Evolutionary conservation across 2,888 invertebrate species (phyloP), one percentile per base, ranked within the genome.

Genomic region (Nomada fucata): DNA sequence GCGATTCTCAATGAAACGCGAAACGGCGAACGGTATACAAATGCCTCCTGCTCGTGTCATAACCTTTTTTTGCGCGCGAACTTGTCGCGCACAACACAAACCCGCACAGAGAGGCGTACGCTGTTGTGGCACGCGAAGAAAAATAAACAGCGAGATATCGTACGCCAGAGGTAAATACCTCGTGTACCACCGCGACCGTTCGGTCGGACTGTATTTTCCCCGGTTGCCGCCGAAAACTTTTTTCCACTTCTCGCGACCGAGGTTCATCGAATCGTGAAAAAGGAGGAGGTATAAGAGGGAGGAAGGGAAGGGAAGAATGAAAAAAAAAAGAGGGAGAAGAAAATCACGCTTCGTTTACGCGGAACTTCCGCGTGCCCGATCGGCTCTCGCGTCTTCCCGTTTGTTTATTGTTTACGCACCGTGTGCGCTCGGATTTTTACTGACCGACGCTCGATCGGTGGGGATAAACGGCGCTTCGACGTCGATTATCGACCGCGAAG

Each of bases 401-500:
- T 71, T 80, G 67, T 82, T 82, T 82, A 80, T 74, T 82, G 71
- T 82, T 82, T 82, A 82, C 75, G 20, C 52, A 47, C 18, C 18
- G 42, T 20, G 50, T 36, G 36, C 7, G 36, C 36, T 7, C 36
- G 36, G 47, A 80, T 79, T 82, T 82, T 80, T 80, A 80, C n/a
- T 42, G 36, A 53, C 15, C 29, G 10, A 47, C 13, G 0, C 36
- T 36, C 36, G 36, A 36, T 47, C 2, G 13, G 29, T 15, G 5
- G 5, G 15, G 23, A 29, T 9, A 29, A 63, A 50, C 13, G 26
- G 20, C 18, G 26, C 26, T 67, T 79, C 52, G 2, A 23, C 13
- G 13, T 20, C 2, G 13, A 68, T 68, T 23, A 55, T 15, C n/a
- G 10, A 52, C 26, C 61, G 13, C 18, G 65, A 47, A 57, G 23